phyloP scores from a whole-genome alignment of 1,140 invertebrate genomes.

The Colletes gigas region DNA sequence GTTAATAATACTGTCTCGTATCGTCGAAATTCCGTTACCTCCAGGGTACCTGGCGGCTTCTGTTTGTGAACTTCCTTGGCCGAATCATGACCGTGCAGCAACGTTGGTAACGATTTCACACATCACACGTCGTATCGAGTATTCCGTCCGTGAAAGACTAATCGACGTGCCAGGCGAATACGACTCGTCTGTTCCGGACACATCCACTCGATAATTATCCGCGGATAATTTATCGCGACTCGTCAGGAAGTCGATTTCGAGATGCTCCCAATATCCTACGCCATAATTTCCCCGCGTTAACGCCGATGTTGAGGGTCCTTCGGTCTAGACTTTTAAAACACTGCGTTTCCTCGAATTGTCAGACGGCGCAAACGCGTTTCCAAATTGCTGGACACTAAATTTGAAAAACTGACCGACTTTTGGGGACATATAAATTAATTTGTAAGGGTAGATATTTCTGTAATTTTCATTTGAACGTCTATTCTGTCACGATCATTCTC shows the following conservation, averaged over 20 bases:
- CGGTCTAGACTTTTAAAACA: too few relatives aligned
- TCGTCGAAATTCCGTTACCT: background rate
- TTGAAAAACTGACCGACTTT: too few relatives aligned
- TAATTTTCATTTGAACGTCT: too few relatives aligned
- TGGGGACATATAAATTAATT: too few relatives aligned
- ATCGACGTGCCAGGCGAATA: slow-evolving; percentile 32
- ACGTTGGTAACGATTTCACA: slow-evolving; percentile 24
- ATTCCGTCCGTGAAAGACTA: slow-evolving; percentile 30
- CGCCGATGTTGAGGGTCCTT: background rate
- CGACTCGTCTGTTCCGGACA: slow-evolving; percentile 19
- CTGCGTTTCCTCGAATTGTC: too few relatives aligned
- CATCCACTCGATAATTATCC: slow-evolving; percentile 32
- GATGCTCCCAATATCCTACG: background rate
- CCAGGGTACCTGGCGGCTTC: background rate
- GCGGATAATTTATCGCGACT: slow-evolving; percentile 43
- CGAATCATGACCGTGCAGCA: background rate
- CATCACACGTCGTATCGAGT: slow-evolving; percentile 14
- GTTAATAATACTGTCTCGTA: background rate
- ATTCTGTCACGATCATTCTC: too few relatives aligned
- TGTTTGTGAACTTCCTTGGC: background rate
- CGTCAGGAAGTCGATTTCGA: slow-evolving; percentile 11
- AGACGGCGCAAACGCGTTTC: too few relatives aligned
- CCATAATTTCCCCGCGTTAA: background rate
- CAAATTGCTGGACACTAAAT: too few relatives aligned
- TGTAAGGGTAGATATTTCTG: too few relatives aligned